Percentiles rank a stretch among this genome's conserved stretches.
Evolutionary conservation across 1,140 invertebrate genomes (phyloP).

Genomic region (Micrasema minimum): DNA sequence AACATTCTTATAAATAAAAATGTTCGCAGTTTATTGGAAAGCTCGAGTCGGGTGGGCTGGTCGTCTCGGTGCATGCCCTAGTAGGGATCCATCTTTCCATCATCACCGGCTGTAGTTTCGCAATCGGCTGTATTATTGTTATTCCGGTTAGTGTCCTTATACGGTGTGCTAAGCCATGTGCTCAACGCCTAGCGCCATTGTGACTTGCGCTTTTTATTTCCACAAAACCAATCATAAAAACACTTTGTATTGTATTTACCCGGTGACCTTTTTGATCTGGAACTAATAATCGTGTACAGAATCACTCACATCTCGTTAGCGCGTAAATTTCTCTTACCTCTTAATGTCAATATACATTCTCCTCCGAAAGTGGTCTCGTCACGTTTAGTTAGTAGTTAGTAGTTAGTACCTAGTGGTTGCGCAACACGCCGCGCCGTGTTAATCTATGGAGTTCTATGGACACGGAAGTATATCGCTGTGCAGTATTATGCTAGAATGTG

Average conservation of each 20-base stretch:
- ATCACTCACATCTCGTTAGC: conserved; percentile 1
- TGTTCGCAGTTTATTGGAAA: not conserved
- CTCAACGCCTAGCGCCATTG: not conserved
- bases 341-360: conserved; percentile 25
- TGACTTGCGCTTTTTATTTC: too few relatives aligned
- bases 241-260: not conserved
- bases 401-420: too few relatives aligned
- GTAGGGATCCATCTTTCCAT: conserved; percentile 16
- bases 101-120: conserved; percentile 9
- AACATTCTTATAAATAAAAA: too few relatives aligned
- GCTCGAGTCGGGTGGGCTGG: not conserved
- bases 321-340: not conserved
- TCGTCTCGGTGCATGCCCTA: conserved; percentile 3
- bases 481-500: too few relatives aligned
- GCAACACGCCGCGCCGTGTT: not conserved
- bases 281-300: too few relatives aligned
- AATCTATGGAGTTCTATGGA: not conserved
- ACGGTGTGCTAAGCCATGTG: conserved; percentile 2
- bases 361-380: not conserved
- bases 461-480: not conserved
- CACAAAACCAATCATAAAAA: too few relatives aligned
- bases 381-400: not conserved
- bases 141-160: conserved; percentile 7
- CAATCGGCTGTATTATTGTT: conserved; percentile 22
- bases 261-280: too few relatives aligned